phyloP scores from a whole-genome alignment of 2,113 vertebrate species.

The Toxotes jaculatrix region DNA sequence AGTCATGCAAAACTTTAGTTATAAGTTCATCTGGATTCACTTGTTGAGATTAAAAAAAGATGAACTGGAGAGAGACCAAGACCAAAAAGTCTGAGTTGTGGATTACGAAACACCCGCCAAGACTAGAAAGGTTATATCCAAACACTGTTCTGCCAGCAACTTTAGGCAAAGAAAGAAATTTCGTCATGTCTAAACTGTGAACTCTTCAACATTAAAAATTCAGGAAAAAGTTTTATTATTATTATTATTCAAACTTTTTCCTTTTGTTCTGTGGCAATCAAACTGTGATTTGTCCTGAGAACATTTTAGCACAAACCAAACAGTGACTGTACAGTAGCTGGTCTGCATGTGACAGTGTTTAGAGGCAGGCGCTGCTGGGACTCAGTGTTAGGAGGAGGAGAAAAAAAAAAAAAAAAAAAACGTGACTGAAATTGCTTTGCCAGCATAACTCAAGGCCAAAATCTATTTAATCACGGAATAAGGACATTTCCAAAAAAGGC shows the following conservation, averaged over 20 bases:
- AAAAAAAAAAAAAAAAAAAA: not conserved
- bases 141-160: slow-evolving; percentile 51
- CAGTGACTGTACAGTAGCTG: slow-evolving; percentile 48
- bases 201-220: slow-evolving; percentile 25
- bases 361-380: slow-evolving; percentile 44
- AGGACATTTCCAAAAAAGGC: slow-evolving; percentile 67
- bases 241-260: slow-evolving; percentile 9
- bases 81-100: slow-evolving; percentile 57
- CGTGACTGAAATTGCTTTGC: slow-evolving; percentile 68
- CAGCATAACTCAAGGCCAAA: slow-evolving; percentile 80
- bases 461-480: slow-evolving; percentile 80
- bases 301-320: slow-evolving; percentile 49
- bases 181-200: slow-evolving; percentile 45
- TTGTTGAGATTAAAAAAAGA: slow-evolving; percentile 17
- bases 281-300: slow-evolving; percentile 12
- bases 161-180: slow-evolving; percentile 50
- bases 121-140: slow-evolving; percentile 59
- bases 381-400: not conserved
- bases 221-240: slow-evolving; percentile 8
- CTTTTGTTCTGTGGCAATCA: slow-evolving; percentile 26
- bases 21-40: slow-evolving; percentile 54
- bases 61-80: slow-evolving; percentile 61
- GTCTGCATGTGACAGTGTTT: slow-evolving; percentile 56
- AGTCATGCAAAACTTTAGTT: slow-evolving; percentile 50
- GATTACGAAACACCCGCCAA: slow-evolving; percentile 53